Conservation (phyloP, 2,113 vertebrate genomes). For the Leptocoma aspasia region DNA sequence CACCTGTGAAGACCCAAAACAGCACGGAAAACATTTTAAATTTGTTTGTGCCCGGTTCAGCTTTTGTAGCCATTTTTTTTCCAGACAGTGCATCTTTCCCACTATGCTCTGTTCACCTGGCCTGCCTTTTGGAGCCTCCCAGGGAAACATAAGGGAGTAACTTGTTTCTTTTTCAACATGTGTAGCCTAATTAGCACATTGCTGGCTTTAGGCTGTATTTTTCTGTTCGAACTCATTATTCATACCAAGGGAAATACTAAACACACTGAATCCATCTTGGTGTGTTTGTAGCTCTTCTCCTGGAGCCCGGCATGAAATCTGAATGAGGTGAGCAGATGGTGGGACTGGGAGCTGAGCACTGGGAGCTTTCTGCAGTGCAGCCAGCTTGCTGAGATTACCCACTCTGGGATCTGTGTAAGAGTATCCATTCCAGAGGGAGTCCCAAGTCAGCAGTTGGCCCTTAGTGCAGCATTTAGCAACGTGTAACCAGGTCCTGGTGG, state of each 20-base stretch:
- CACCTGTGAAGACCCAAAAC: not conserved
- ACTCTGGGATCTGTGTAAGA: not conserved
- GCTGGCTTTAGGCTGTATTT: not conserved
- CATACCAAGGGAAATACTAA: not conserved
- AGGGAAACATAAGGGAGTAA: not conserved
- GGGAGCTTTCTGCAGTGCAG: not conserved
- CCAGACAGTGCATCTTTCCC: not conserved
- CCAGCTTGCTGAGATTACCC: not conserved
- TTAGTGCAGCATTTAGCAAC: not conserved
- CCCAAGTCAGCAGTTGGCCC: not conserved
- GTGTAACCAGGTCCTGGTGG: not conserved
- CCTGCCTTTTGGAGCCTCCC: not conserved
- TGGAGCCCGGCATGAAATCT: not conserved
- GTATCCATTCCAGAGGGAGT: too few species aligned
- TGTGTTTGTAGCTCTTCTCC: not conserved
- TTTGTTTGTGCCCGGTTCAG: not conserved
- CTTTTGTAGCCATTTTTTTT: not conserved
- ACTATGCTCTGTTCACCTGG: not conserved
- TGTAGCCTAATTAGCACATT: constrained; percentile 1
- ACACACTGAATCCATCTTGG: not conserved
- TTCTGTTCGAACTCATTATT: not conserved
- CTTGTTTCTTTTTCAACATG: not conserved
- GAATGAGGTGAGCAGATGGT: not conserved
- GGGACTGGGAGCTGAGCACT: not conserved
- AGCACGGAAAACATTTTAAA: accelerated